Base-by-base conservation (phyloP, 64 coral and sea anemone species). In the Montipora foliosa region DNA sequence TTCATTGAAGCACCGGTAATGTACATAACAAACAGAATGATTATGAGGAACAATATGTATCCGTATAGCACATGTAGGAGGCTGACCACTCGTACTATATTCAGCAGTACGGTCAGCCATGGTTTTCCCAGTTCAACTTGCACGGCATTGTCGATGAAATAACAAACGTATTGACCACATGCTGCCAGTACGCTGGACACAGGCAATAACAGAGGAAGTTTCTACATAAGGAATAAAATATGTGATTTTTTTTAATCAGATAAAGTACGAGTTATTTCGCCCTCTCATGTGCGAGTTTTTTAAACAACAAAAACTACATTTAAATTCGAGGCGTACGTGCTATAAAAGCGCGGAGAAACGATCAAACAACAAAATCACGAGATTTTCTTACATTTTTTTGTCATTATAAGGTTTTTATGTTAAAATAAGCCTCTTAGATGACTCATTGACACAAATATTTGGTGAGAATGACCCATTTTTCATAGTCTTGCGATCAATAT, bases 1-100 rank as follows among this genome's bases (percentile, higher is more conserved):
- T 98, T 95, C 96, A 95, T 98, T 6, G 96, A 98, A 25, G 90
- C 20, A 25, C 94, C 94, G 45, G 96, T 95, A 17, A 98, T 85
- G 82, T 95, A 95, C 81, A 95, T 93, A 1, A 95, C 88, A 72
- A 90, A 87, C 0, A 98, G 90, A 55, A 95, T 78, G n/a, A 98
- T 77, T 15, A 95, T 91, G 11, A 98, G 94, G 29, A 98, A 95
- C 66, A 98, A 76, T 14, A 95, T 94, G 37, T 98, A 98, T 9
- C 96, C 96, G 50, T 88, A 98, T 5, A 98, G 78, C 21, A 98
- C 84, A 55, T 98, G 96, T 2, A 98, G 79, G 24, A 98, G 50
- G n/a, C 96, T 98, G 47, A 91, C 3, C 5, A 98, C 90, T 52
- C 96, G 89, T 48, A 87, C 73, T 4, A 98, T 57, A 50, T 98